Evolutionary conservation across 2,888 invertebrate species (phyloP).

Genomic region (Drosophila hamatofila): DNA sequence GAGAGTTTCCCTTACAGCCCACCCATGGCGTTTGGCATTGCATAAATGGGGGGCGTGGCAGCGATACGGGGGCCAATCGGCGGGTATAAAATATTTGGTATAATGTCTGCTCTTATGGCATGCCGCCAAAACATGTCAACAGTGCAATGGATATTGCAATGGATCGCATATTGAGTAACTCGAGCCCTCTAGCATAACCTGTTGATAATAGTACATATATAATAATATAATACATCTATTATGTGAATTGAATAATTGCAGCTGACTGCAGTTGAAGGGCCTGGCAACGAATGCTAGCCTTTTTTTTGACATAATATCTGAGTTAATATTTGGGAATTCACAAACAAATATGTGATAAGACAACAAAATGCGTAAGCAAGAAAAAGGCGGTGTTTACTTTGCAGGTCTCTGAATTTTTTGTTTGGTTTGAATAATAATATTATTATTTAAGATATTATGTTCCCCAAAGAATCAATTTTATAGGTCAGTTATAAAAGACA

Average conservation of each 20-base stretch:
- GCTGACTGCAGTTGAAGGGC: slow-evolving; percentile 2
- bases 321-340: background rate
- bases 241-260: slow-evolving; percentile 14
- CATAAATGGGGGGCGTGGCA: slow-evolving; percentile 22
- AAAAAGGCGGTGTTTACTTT: too few relatives aligned
- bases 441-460: too few relatives aligned
- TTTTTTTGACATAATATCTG: slow-evolving; percentile 3
- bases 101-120: slow-evolving; percentile 29
- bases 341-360: too few relatives aligned
- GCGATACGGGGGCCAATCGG: background rate
- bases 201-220: background rate
- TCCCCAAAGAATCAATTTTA: too few relatives aligned
- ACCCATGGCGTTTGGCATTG: slow-evolving; percentile 20
- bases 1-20: background rate
- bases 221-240: background rate
- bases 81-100: background rate
- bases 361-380: too few relatives aligned
- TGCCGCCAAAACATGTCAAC: slow-evolving; percentile 20
- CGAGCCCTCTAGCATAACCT: slow-evolving; percentile 3
- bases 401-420: too few relatives aligned
- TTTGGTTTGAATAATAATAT: too few relatives aligned
- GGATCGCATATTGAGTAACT: slow-evolving; percentile 15
- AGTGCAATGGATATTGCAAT: background rate
- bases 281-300: background rate
- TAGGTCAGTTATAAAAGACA: too few relatives aligned